Base-by-base conservation (phyloP, 2,888 invertebrate species). In the Stenotaenia linearis region DNA sequence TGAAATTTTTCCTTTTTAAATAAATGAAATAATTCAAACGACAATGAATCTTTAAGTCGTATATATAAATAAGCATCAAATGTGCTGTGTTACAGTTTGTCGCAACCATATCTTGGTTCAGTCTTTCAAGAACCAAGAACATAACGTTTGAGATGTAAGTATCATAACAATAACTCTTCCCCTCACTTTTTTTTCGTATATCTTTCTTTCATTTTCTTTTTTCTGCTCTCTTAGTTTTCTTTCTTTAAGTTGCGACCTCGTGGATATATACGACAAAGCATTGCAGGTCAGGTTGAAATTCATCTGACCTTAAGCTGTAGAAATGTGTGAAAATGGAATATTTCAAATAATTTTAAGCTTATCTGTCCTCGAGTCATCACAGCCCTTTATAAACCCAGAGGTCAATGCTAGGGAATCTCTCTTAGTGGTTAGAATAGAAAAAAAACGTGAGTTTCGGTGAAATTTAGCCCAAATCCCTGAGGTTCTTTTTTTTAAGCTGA, bases 261-360 rank as follows among this genome's bases (percentile, higher is more conserved):
- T 50, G 5, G 18, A n/a, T n/a, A n/a, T 50, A 9, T 50, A 50
- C 5, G 9, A 10, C 25, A 25, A 25, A 28, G 10, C 28, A 12
- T 9, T 69, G 25, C 25, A 69, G 21, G 50, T 50, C 69, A 10
- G 15, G 25, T 69, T 69, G 15, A 12, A 69, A 69, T 69, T 69
- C 69, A 4, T 69, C n/a, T 69, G 25, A 69, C 69, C 69, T 25
- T 15, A 50, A 28, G 28, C 23, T 69, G 15, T 69, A 69, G 25
- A 28, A 18, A 45, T 45, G 45, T 45, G 45, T 45, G 45, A 45
- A 69, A 69, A n/a, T 69, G 28, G 69, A 69, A 69, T 28, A 28
- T 25, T 69, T 25, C 69, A 69, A 69, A 69, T 69, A 69, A 69
- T 69, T 69, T 28, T 28, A 15, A 25, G 69, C 69, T 69, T 69